These are phyloP conservation scores for Stomorhina lunata DNA, from an alignment of 2,888 invertebrate genomes.

Conservation along the genomic window DNA sequence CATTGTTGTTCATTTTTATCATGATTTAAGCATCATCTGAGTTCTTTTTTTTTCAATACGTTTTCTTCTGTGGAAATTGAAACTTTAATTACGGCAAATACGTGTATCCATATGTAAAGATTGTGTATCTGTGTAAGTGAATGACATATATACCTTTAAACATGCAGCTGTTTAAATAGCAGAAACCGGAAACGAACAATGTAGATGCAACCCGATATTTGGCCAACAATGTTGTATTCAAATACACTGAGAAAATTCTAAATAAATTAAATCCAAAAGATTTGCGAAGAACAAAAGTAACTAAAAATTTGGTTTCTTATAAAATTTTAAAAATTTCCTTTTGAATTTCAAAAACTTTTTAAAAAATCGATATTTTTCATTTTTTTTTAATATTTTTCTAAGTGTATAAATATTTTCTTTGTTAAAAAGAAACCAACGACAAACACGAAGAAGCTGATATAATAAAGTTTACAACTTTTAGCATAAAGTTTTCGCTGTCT, in stretches of 20 bases:
- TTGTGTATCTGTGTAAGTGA: background rate
- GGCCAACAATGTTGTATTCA: background rate
- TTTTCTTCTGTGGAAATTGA: conserved; percentile 54
- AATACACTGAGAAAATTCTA: too few species aligned
- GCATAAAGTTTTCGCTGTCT: background rate
- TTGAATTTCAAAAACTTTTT: too few species aligned
- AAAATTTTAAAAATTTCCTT: too few species aligned
- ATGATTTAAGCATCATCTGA: conserved; percentile 42
- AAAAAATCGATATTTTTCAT: background rate
- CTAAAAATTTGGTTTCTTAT: too few species aligned
- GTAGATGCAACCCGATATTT: conserved; percentile 8
- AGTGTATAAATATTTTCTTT: background rate
- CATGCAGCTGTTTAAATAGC: conserved; percentile 27
- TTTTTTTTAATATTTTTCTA: background rate
- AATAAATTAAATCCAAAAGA: too few species aligned
- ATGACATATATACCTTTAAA: background rate
- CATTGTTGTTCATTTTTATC: conserved; percentile 20
- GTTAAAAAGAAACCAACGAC: background rate
- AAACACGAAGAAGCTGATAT: background rate
- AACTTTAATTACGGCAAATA: conserved; percentile 63
- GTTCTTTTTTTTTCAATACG: conserved; percentile 10
- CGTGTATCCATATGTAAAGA: conserved; percentile 29
- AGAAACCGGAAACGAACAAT: conserved; percentile 46
- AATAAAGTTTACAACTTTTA: background rate
- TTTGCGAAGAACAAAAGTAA: too few species aligned